Conservation (phyloP, 2,113 vertebrate genomes). For the Melozone crissalis region DNA sequence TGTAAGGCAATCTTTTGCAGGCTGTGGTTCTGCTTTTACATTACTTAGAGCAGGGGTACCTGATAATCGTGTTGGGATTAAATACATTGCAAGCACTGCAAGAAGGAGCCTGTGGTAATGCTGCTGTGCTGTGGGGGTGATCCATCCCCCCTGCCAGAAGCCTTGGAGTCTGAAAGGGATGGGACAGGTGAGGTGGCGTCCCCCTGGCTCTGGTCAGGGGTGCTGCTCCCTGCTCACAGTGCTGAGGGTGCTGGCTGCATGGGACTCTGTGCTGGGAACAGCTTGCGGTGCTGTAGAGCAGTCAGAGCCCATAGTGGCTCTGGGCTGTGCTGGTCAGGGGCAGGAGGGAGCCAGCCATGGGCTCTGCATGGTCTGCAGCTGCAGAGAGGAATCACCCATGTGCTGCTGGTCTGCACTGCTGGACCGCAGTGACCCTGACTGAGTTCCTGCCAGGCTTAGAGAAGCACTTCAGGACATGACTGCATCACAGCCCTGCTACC, state of each 20-base stretch:
- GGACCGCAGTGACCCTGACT: fast-evolving
- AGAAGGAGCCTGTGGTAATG: background rate
- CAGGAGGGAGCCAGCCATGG: fast-evolving
- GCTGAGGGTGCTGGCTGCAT: fast-evolving
- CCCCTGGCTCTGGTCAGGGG: background rate
- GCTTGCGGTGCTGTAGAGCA: fast-evolving
- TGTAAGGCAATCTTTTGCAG: conserved; percentile 26
- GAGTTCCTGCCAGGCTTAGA: background rate
- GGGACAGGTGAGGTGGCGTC: fast-evolving
- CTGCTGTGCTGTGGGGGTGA: background rate
- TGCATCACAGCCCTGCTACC: background rate
- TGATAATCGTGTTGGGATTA: background rate
- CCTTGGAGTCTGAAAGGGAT: background rate
- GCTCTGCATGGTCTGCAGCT: background rate
- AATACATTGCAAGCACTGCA: background rate
- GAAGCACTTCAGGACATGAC: fast-evolving
- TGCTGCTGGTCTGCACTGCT: fast-evolving
- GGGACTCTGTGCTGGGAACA: fast-evolving
- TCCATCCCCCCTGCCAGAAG: background rate
- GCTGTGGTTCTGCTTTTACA: background rate
- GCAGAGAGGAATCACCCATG: background rate
- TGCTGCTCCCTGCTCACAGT: background rate
- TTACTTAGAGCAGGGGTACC: background rate
- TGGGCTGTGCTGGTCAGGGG: background rate
- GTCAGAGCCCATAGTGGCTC: background rate